A percentile compares a stretch with the other conserved stretches of the same genome.
Evolutionary conservation across 37 sponge, comb jelly and placozoan species (phyloP).

Genomic region (Aplysina aerophoba): DNA sequence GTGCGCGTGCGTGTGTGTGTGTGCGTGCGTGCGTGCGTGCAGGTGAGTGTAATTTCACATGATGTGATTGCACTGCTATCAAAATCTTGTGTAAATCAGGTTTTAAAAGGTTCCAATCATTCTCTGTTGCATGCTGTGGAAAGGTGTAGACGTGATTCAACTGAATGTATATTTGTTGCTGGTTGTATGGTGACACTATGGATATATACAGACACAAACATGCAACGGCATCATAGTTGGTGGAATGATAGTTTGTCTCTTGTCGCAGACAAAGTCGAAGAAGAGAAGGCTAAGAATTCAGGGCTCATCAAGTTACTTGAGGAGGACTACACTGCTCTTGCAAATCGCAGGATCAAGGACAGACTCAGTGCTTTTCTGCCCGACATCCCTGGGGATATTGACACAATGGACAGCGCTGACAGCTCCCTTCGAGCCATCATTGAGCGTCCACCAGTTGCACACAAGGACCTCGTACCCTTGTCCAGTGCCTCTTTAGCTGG

Average conservation of each 20-base stretch:
- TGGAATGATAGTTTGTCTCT: too few relatives aligned
- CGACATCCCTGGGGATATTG: conserved; percentile 80
- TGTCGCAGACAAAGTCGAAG: conserved; percentile 15
- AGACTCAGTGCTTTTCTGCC: conserved; percentile 81
- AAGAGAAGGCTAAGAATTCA: conserved; percentile 30
- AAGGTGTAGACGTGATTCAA: too few relatives aligned
- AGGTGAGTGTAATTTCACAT: background rate
- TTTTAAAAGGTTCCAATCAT: too few relatives aligned
- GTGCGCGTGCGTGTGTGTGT: too few relatives aligned
- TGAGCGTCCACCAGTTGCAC: conserved; percentile 72
- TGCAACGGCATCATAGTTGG: background rate
- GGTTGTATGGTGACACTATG: too few relatives aligned
- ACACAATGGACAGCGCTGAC: conserved; percentile 43
- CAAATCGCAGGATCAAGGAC: conserved; percentile 69
- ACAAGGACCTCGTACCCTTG: conserved; percentile 68
- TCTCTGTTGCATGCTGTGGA: too few relatives aligned
- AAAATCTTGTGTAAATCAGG: too few relatives aligned
- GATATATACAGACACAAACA: too few relatives aligned
- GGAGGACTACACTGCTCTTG: conserved; percentile 56
- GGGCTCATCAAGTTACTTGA: conserved; percentile 49
- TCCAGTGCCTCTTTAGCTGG: conserved; percentile 68
- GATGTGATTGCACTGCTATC: too few relatives aligned
- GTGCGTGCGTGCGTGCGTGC: background rate
- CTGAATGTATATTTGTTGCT: too few relatives aligned
- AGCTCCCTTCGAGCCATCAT: conserved; percentile 65